Percentiles rank a stretch among this genome's conserved stretches.
These are phyloP conservation scores for Ctenosaura bakeri DNA, from an alignment of 2,797 vertebrate genomes.

Conservation along the genomic window DNA sequence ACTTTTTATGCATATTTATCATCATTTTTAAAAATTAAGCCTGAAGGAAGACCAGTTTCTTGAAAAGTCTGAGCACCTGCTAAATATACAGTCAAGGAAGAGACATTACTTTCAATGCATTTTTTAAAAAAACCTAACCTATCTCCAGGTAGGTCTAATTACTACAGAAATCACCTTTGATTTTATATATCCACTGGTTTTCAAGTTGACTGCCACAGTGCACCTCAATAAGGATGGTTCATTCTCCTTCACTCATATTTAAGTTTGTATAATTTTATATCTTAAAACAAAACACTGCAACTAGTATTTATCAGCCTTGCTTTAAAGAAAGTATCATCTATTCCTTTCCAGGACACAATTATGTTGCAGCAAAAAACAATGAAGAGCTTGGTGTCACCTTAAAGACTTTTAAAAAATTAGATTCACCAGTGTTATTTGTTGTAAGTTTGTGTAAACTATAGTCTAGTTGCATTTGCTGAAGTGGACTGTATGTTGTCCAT, in stretches of 20 bases:
- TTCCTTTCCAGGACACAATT: background rate
- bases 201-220: background rate
- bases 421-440: background rate
- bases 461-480: background rate
- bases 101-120: constrained; percentile 22
- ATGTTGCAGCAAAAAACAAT: background rate
- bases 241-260: too few species aligned
- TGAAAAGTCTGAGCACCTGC: constrained; percentile 38
- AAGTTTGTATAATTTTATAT: background rate
- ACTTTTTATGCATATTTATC: background rate
- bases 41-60: constrained; percentile 30
- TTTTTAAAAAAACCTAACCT: constrained; percentile 23
- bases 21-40: background rate
- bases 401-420: background rate
- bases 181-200: constrained; percentile 12
- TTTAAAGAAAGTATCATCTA: background rate
- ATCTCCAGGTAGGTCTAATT: constrained; percentile 24
- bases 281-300: background rate
- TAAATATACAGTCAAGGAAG: constrained; percentile 41
- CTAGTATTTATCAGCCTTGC: background rate
- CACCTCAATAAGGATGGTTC: background rate
- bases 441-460: background rate
- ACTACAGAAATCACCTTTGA: constrained; percentile 1
- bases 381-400: too few species aligned
- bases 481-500: background rate